These are phyloP conservation scores for Lipophrys pholis DNA, from an alignment of 2,113 vertebrate species.

Conservation along the genomic window DNA sequence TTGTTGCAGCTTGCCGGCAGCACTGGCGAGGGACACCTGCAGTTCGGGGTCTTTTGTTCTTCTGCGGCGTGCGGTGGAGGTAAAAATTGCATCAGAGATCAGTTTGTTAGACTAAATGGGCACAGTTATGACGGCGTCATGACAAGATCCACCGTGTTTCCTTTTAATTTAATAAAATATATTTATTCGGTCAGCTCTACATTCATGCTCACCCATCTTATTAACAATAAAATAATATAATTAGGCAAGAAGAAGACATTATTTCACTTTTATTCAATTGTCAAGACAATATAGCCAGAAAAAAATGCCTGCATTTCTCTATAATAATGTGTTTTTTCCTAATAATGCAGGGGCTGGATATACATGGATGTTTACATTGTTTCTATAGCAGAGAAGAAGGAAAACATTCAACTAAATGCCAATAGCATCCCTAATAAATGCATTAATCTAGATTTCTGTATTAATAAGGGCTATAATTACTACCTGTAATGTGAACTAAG, in stretches of 20 bases:
- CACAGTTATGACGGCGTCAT: too few relatives aligned
- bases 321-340: not conserved
- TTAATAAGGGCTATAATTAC: not conserved
- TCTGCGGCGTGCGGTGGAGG: constrained; percentile 25
- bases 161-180: not conserved
- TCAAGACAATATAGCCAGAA: not conserved
- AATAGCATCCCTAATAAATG: not conserved
- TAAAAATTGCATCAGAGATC: not conserved
- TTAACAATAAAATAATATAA: not conserved
- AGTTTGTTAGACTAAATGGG: not conserved
- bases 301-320: not conserved
- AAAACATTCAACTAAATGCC: not conserved
- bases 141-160: not conserved
- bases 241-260: not conserved
- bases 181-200: not conserved
- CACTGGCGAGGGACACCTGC: constrained; percentile 35
- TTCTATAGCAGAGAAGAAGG: not conserved
- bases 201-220: not conserved
- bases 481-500: too few relatives aligned
- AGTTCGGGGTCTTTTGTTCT: constrained; percentile 8
- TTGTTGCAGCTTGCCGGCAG: constrained; percentile 17
- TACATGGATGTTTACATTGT: not conserved
- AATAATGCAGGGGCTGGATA: not conserved
- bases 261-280: not conserved
- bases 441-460: not conserved